phyloP scores from a whole-genome alignment of 2,888 invertebrate species.

The Morpho helenor region DNA sequence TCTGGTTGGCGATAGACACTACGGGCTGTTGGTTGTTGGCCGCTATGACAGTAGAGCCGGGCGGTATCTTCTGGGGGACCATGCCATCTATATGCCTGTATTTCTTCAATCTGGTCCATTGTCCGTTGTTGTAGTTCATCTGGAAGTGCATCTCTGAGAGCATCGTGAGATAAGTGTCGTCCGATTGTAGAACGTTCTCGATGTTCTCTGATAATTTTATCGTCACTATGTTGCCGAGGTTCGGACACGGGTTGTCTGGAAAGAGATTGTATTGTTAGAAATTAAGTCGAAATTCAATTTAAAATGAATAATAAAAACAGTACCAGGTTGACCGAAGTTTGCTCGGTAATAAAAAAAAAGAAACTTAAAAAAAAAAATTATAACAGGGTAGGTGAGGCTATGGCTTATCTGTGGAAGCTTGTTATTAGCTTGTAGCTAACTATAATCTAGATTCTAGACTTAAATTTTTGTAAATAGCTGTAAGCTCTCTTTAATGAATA shows the following conservation, averaged over 20 bases:
- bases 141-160: slow-evolving; percentile 97
- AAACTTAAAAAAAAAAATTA: no score
- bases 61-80: slow-evolving; percentile 67
- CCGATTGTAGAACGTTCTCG: slow-evolving; percentile 92
- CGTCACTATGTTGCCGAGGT: slow-evolving; percentile 96
- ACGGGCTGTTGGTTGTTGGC: slow-evolving; percentile 64
- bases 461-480: no score
- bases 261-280: slow-evolving; percentile 24
- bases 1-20: slow-evolving; percentile 68
- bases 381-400: no score
- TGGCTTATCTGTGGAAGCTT: no score
- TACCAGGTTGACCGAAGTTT: no score
- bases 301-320: no score
- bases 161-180: slow-evolving; percentile 89
- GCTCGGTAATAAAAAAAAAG: no score
- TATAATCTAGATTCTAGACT: no score
- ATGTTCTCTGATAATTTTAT: slow-evolving; percentile 96
- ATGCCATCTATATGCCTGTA: slow-evolving; percentile 85
- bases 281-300: no score
- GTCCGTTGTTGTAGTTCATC: slow-evolving; percentile 98
- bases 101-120: slow-evolving; percentile 96
- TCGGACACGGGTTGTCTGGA: slow-evolving; percentile 97
- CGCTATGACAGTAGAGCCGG: slow-evolving; percentile 63
- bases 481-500: no score
- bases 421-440: no score